Percentiles rank a stretch among this genome's conserved stretches.
These are phyloP conservation scores for Sphecodes monilicornis DNA, from an alignment of 2,888 invertebrate genomes.

Conservation along the genomic window DNA sequence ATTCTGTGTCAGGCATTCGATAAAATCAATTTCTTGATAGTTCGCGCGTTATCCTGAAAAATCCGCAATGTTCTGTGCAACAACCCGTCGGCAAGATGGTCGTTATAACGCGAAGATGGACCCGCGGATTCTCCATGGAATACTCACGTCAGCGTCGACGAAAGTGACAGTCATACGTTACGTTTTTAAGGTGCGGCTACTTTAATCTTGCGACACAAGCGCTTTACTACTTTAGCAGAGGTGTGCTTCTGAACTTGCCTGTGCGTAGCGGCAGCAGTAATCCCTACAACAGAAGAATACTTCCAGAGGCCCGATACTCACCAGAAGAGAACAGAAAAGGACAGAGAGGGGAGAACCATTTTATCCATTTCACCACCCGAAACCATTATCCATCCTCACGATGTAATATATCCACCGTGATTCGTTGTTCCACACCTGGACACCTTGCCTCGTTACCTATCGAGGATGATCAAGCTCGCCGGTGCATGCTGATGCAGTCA, in stretches of 20 bases:
- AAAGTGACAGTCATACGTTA: conserved; percentile 72
- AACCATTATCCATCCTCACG: conserved; percentile 44
- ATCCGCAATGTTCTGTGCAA: not conserved
- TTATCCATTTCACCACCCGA: conserved; percentile 45
- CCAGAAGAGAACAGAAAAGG: conserved; percentile 62
- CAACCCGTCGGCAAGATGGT: not conserved
- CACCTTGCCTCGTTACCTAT: conserved; percentile 24
- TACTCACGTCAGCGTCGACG: conserved; percentile 71
- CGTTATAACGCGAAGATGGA: conserved; percentile 22
- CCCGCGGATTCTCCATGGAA: conserved; percentile 60
- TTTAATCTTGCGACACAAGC: conserved; percentile 79
- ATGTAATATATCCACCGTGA: conserved; percentile 31
- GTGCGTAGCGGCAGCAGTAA: conserved; percentile 83
- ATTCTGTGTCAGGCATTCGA: not conserved
- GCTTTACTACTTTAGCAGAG: conserved; percentile 78
- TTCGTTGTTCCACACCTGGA: conserved; percentile 36
- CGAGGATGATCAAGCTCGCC: conserved; percentile 24
- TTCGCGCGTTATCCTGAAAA: not conserved
- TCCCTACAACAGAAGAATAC: conserved; percentile 84
- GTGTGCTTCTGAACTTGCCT: conserved; percentile 83
- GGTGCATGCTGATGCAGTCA: conserved; percentile 22
- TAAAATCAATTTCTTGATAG: not conserved
- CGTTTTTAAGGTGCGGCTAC: conserved; percentile 76
- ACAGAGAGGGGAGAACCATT: conserved; percentile 46
- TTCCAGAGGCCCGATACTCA: conserved; percentile 81